Base-by-base conservation (phyloP, 2,797 vertebrate genomes). In the Miichthys miiuy region DNA sequence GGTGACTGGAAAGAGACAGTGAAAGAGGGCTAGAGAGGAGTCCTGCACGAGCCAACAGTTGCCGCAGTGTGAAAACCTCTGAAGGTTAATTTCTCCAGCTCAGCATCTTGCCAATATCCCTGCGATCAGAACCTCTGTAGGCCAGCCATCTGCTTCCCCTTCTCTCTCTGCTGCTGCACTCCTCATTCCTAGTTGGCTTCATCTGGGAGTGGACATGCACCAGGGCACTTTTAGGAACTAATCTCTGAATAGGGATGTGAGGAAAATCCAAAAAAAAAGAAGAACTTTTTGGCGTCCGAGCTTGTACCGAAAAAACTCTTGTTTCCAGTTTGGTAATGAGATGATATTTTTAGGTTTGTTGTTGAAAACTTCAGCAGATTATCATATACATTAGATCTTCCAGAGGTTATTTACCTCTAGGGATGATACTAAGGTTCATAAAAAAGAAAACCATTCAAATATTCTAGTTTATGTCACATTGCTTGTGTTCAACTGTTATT, bases 21-120 rank as follows among this genome's bases (percentile, higher is more conserved):
- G 76, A 79, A 64, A 51, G 81, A 75, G 62, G 68, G 58, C 1
- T 21, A 21, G 71, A 68, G 69, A 86, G 75, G 41, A 69, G 80
- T 77, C 66, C 78, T 83, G 79, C 68, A 0, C 12, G 75, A 87
- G 87, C 90, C 83, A 86, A 82, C 78, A 71, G 86, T 87, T 87
- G 87, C 86, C 30, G 87, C 90, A 90, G 87, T 82, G 86, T 85
- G 82, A 85, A 87, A 91, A 90, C 87, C 82, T 89, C 88, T 90
- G 91, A 92, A 94, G 92, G 94, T 94, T 94, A 92, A 94, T 93
- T 92, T 91, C 79, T 90, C 82, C 87, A 64, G 74, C 88, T 92
- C 85, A 92, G 88, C 89, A 91, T 91, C 91, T 88, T 93, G 89
- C 91, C 92, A 92, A 91, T 89, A 92, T 91, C 81, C 86, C 80